A percentile compares a stretch with the other conserved stretches of the same genome.
phyloP scores from a whole-genome alignment of 2,797 vertebrate species.

The Mormyrus proboscirostris region DNA sequence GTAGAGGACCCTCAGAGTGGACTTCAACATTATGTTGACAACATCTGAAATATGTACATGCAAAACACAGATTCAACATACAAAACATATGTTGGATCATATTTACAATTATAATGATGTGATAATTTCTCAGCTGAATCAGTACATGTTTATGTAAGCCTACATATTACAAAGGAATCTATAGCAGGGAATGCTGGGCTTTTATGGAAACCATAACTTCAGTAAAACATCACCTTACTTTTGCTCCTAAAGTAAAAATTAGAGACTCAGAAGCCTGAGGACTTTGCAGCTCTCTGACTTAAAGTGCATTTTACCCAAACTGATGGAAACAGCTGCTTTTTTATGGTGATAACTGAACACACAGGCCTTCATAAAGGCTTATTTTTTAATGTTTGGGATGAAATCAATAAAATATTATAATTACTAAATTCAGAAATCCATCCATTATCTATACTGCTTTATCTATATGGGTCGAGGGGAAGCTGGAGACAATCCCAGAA shows the following conservation, averaged over 20 bases:
- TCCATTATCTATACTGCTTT: too few relatives aligned
- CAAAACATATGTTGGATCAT: not conserved
- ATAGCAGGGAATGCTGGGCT: not conserved
- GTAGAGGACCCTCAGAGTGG: constrained; percentile 91
- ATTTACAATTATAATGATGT: not conserved
- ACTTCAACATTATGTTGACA: constrained; percentile 91
- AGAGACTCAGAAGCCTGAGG: not conserved
- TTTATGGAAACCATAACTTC: not conserved
- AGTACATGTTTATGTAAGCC: not conserved
- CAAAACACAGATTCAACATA: not conserved
- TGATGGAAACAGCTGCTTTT: not conserved
- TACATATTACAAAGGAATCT: not conserved
- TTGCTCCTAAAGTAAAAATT: not conserved
- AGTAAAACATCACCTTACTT: not conserved
- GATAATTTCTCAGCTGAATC: not conserved
- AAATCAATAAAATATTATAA: not conserved
- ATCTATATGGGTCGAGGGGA: too few relatives aligned
- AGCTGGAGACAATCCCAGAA: too few relatives aligned
- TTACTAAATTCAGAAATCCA: not conserved
- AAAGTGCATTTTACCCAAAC: not conserved
- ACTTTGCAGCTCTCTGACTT: not conserved
- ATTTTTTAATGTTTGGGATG: not conserved
- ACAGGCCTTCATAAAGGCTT: not conserved
- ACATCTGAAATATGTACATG: constrained; percentile 65
- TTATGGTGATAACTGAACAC: not conserved